Evolutionary conservation across 2,888 invertebrate species (phyloP), one percentile per base, ranked within the genome.

Genomic region (Anagyrus pseudococci): DNA sequence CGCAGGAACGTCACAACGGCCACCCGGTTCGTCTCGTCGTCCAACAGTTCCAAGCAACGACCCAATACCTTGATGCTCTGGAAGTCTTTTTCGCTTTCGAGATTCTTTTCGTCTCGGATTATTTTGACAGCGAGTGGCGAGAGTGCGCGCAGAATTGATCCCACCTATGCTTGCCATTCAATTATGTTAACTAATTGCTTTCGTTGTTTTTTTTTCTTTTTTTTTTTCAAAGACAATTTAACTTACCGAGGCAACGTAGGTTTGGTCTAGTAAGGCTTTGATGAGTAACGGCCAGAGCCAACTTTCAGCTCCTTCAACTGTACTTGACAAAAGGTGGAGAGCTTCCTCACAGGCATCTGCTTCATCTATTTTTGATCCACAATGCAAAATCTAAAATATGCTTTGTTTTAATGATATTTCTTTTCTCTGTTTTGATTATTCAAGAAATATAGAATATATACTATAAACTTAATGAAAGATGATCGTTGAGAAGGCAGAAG

Each of bases 211-310:
- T n/a, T n/a, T n/a, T n/a, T n/a, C n/a, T n/a, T n/a, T 43, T n/a
- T 20, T 58, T 43, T 43, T 17, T 43, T 43, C n/a, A 43, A 6
- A n/a, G n/a, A n/a, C n/a, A n/a, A n/a, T 8, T 33, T 13, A 8
- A 60, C 49, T 66, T 71, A 76, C 76, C 8, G 77, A 75, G 25
- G 70, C 58, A 3, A 56, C 55, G 50, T 70, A 77, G 8, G 70
- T 62, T 17, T 71, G 66, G 66, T 78, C 78, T 10, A 77, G 54
- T 37, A 79, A 68, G 20, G 75, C 69, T 40, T 70, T 70, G 19
- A 78, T 70, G 20, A 79, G 66, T 20, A 72, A 70, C n/a, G 78
- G 75, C 79, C 79, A 79, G 1, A 79, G 69, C 79, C 79, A 79
- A 47, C 43, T 73, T 64, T 79, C 78, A 2, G 74, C 76, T 0